Evolutionary conservation across 2,113 vertebrate genomes (phyloP).

Genomic region (Aptenodytes patagonicus): DNA sequence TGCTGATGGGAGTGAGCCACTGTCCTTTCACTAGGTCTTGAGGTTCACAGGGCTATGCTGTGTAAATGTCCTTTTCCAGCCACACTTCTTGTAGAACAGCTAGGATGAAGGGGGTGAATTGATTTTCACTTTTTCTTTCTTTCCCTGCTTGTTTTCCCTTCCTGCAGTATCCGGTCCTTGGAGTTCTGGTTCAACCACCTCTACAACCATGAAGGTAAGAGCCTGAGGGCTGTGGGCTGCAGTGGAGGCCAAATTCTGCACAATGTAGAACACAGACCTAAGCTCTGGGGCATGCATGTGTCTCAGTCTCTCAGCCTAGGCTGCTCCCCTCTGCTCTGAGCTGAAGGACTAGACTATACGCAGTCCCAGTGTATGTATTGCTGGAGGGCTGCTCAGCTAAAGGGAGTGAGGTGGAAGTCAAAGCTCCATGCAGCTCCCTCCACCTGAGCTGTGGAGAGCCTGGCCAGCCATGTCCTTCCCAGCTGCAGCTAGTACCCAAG

Average conservation of each 20-base stretch:
- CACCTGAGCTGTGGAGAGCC: neutral
- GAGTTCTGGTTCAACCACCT: slow-evolving; percentile 98
- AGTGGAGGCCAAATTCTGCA: neutral
- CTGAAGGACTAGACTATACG: neutral
- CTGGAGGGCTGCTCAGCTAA: neutral
- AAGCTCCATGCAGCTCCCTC: neutral
- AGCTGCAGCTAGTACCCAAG: neutral
- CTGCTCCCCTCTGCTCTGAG: neutral
- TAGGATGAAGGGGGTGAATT: neutral
- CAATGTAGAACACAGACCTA: neutral
- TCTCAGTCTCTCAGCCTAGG: neutral
- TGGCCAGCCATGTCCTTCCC: neutral
- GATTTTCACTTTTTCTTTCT: neutral
- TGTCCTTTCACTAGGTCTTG: neutral
- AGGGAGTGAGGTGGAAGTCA: neutral
- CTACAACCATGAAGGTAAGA: slow-evolving; percentile 92
- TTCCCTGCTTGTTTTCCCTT: neutral
- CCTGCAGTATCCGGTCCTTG: slow-evolving; percentile 87
- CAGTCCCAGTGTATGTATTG: neutral
- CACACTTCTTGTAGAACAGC: neutral
- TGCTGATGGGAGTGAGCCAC: neutral
- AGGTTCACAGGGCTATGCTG: neutral
- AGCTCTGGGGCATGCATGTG: neutral
- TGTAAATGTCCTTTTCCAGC: neutral
- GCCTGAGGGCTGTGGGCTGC: neutral